Evolutionary conservation across 2,113 vertebrate species (phyloP).

Genomic region (Aleadryas rufinucha): DNA sequence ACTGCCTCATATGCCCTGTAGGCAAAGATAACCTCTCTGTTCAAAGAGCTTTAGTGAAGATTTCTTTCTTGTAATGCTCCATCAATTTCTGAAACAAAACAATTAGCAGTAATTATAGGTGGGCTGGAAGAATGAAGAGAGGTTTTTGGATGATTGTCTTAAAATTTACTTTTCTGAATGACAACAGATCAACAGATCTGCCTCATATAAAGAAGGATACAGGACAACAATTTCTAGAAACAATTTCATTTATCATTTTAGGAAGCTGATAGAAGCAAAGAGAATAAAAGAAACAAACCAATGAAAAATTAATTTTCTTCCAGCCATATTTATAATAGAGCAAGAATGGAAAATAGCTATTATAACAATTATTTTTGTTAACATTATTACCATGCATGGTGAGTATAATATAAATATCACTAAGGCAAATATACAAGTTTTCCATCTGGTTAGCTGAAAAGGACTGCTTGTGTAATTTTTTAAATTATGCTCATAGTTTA

Average conservation of each 20-base stretch:
- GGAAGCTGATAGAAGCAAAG: background rate
- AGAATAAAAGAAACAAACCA: background rate
- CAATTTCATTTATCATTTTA: background rate
- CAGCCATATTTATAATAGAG: background rate
- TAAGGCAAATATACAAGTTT: background rate
- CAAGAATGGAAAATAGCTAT: background rate
- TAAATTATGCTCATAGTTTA: background rate
- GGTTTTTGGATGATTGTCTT: background rate
- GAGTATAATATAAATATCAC: background rate
- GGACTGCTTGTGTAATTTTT: background rate
- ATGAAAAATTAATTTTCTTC: background rate
- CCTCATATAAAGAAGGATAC: background rate
- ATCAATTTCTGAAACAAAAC: background rate
- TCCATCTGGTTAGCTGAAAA: background rate
- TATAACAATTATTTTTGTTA: background rate
- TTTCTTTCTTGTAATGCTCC: background rate
- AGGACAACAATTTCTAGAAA: background rate
- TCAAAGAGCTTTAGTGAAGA: background rate
- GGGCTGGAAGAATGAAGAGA: background rate
- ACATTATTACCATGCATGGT: background rate
- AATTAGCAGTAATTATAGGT: constrained; percentile 33
- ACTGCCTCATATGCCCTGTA: background rate
- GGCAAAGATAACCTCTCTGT: background rate
- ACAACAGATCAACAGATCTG: background rate
- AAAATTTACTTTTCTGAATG: background rate